phyloP scores from a whole-genome alignment of 2,113 vertebrate genomes.

The rabbit (Oryctolagus cuniculus) region DNA sequence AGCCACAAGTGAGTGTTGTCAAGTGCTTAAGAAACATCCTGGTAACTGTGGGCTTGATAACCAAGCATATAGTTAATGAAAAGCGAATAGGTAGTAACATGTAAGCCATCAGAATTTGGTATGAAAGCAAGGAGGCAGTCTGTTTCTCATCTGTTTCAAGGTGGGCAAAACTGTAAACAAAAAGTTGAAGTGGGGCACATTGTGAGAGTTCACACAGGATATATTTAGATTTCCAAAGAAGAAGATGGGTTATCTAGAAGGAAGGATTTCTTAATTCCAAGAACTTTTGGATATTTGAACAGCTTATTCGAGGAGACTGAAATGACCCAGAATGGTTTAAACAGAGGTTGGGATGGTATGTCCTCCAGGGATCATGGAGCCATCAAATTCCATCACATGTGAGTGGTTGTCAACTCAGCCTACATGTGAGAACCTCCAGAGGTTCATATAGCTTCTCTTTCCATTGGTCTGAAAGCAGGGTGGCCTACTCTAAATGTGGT shows the following conservation, averaged over 20 bases:
- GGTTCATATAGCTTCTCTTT: background rate
- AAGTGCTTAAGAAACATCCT: slow-evolving; percentile 47
- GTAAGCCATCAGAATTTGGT: slow-evolving; percentile 19
- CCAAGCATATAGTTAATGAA: background rate
- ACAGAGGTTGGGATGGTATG: background rate
- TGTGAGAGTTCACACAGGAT: slow-evolving; percentile 38
- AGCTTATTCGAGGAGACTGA: slow-evolving; percentile 10
- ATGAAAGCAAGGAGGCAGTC: background rate
- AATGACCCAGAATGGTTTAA: slow-evolving; percentile 14
- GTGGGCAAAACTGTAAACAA: slow-evolving; percentile 44
- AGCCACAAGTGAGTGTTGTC: slow-evolving; percentile 52
- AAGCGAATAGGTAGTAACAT: background rate
- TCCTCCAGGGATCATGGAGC: background rate
- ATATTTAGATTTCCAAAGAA: slow-evolving; percentile 51
- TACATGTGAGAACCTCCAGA: slow-evolving; percentile 1
- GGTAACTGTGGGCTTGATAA: slow-evolving; percentile 6
- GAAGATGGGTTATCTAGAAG: background rate
- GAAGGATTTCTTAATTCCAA: slow-evolving; percentile 12
- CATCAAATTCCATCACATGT: slow-evolving; percentile 2
- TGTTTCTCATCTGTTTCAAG: slow-evolving; percentile 47
- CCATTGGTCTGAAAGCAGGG: slow-evolving; percentile 7
- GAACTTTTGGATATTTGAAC: slow-evolving; percentile 39
- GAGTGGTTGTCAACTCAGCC: background rate
- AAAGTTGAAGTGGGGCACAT: slow-evolving; percentile 48
- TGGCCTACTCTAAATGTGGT: background rate